phyloP scores from a whole-genome alignment of 2,888 invertebrate species.

The Rhynchonema sp. region DNA sequence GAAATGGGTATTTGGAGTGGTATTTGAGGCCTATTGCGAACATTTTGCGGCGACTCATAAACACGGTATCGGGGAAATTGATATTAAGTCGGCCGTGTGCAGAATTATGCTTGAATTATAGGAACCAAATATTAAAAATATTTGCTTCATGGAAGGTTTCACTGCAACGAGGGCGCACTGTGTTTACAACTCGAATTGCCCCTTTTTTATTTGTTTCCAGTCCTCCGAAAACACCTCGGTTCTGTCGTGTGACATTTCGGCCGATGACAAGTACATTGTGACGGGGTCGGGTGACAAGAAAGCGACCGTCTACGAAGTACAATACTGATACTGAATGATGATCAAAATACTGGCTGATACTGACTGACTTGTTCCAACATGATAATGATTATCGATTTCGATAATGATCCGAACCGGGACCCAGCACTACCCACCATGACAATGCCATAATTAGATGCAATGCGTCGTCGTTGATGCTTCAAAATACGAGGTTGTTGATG shows the following conservation, averaged over 20 bases:
- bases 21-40: too few species aligned
- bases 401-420: too few species aligned
- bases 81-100: background rate
- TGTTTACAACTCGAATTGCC: too few species aligned
- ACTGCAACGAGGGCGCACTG: background rate
- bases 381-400: too few species aligned
- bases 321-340: conserved; percentile 45
- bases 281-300: conserved; percentile 88
- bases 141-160: background rate
- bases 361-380: too few species aligned
- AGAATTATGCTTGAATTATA: background rate
- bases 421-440: too few species aligned
- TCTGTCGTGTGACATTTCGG: conserved; percentile 80
- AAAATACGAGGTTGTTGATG: too few species aligned
- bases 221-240: conserved; percentile 78
- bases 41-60: too few species aligned
- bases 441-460: too few species aligned
- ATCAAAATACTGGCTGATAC: too few species aligned
- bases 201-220: conserved; percentile 29
- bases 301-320: conserved; percentile 82
- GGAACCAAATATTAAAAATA: too few species aligned
- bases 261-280: conserved; percentile 83
- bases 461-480: too few species aligned
- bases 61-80: background rate
- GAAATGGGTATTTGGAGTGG: background rate